Conservation (phyloP, 2,888 invertebrate species). For the Dusona sp. region DNA sequence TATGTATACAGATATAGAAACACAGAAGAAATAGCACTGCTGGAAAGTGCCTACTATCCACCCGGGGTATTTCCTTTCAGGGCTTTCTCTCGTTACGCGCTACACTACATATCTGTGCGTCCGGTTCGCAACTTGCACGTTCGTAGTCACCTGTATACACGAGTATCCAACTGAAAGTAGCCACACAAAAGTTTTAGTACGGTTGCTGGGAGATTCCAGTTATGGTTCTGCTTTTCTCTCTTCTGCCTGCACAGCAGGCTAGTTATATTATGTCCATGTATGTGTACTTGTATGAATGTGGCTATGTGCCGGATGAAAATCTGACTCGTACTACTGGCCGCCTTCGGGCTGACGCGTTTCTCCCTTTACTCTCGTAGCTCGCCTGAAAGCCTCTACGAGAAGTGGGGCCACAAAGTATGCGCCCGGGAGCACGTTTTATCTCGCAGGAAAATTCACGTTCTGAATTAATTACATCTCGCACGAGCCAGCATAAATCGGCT, state of each 20-base stretch:
- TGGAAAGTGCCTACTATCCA: slow-evolving; percentile 39
- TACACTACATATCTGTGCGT: slow-evolving; percentile 18
- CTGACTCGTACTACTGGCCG: slow-evolving; percentile 32
- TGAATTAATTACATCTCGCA: slow-evolving; percentile 78
- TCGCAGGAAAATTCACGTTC: slow-evolving; percentile 73
- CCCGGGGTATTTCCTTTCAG: slow-evolving; percentile 40
- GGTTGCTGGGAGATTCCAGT: slow-evolving; percentile 31
- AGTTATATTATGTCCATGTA: slow-evolving; percentile 2
- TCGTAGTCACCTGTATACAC: slow-evolving; percentile 9
- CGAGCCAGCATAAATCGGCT: slow-evolving; percentile 76
- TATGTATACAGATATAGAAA: not conserved
- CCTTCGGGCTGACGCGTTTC: slow-evolving; percentile 15
- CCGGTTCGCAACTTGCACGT: slow-evolving; percentile 31
- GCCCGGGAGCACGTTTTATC: slow-evolving; percentile 55
- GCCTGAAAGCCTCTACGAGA: slow-evolving; percentile 11
- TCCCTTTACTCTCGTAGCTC: not conserved
- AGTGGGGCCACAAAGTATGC: slow-evolving; percentile 20
- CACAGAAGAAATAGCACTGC: slow-evolving; percentile 16
- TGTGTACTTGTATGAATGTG: slow-evolving; percentile 21
- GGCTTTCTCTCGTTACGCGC: slow-evolving; percentile 31
- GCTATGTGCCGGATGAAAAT: slow-evolving; percentile 35
- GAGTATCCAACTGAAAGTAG: slow-evolving; percentile 24
- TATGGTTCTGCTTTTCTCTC: slow-evolving; percentile 17
- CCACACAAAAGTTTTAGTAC: slow-evolving; percentile 49
- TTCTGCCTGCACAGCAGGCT: not conserved